Evolutionary conservation across 2,113 vertebrate species (phyloP).

Genomic region (Sapajus apella): DNA sequence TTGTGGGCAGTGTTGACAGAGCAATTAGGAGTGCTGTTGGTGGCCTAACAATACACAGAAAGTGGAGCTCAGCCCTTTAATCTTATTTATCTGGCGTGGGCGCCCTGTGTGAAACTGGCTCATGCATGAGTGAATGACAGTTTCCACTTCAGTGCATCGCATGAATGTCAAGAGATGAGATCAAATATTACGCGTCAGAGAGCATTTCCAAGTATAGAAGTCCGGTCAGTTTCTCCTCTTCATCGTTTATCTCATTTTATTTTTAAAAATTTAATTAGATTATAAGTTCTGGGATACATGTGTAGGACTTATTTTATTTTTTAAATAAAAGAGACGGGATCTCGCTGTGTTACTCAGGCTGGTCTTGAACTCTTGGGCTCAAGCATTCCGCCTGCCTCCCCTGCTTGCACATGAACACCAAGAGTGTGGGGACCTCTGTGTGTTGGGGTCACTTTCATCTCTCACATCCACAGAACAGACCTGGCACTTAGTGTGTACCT

Average conservation of each 20-base stretch:
- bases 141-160: fast-evolving
- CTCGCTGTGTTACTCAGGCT: too few relatives aligned
- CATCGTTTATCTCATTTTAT: too few relatives aligned
- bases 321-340: too few relatives aligned
- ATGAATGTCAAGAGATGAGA: fast-evolving
- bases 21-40: neutral
- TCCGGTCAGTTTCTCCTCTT: neutral
- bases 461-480: neutral
- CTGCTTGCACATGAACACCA: too few relatives aligned
- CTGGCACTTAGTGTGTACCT: neutral
- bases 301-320: too few relatives aligned
- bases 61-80: fast-evolving
- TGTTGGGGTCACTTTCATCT: too few relatives aligned
- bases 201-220: neutral
- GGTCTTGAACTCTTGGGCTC: too few relatives aligned
- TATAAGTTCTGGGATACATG: too few relatives aligned
- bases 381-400: too few relatives aligned
- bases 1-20: fast-evolving
- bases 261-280: too few relatives aligned
- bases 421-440: too few relatives aligned
- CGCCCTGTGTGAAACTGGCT: fast-evolving
- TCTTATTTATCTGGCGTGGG: fast-evolving
- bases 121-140: fast-evolving
- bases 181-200: neutral
- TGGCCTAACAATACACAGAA: neutral